Percentiles rank a stretch among this genome's conserved stretches.
Conservation (phyloP, 2,888 invertebrate species). For the Eristalis pertinax region DNA sequence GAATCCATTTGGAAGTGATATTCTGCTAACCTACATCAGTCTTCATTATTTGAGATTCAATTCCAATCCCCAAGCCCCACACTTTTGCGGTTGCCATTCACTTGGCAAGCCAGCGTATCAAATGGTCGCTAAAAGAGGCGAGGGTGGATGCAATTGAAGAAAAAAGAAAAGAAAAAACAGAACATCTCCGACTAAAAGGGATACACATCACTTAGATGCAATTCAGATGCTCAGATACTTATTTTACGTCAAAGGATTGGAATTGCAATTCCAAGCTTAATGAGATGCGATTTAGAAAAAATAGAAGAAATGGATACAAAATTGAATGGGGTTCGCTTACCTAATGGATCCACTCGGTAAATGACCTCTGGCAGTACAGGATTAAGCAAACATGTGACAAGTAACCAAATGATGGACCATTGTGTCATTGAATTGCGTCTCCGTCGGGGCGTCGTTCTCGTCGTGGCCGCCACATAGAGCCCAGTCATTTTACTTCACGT, state of each 20-base stretch:
- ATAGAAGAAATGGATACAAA: slow-evolving; percentile 20
- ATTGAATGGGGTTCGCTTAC: slow-evolving; percentile 72
- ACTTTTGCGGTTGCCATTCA: slow-evolving; percentile 54
- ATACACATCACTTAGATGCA: slow-evolving; percentile 47
- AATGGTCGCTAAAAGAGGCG: slow-evolving; percentile 6
- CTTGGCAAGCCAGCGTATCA: slow-evolving; percentile 39
- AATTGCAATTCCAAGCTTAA: slow-evolving; percentile 48
- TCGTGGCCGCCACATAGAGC: slow-evolving; percentile 31
- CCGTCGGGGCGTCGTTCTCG: slow-evolving; percentile 39
- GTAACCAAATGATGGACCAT: slow-evolving; percentile 76
- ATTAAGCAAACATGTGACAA: slow-evolving; percentile 77
- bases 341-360: slow-evolving; percentile 81
- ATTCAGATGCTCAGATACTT: slow-evolving; percentile 20
- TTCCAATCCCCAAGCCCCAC: too few relatives aligned
- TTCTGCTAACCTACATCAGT: slow-evolving; percentile 63
- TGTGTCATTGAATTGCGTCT: slow-evolving; percentile 66
- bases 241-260: neutral
- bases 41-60: slow-evolving; percentile 48
- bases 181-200: slow-evolving; percentile 3
- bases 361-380: slow-evolving; percentile 80
- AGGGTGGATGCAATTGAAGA: neutral
- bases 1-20: slow-evolving; percentile 62
- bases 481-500: slow-evolving; percentile 45
- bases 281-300: slow-evolving; percentile 49
- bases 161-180: neutral